Base-by-base conservation (phyloP, 2,113 vertebrate genomes). In the Epinephelus moara region DNA sequence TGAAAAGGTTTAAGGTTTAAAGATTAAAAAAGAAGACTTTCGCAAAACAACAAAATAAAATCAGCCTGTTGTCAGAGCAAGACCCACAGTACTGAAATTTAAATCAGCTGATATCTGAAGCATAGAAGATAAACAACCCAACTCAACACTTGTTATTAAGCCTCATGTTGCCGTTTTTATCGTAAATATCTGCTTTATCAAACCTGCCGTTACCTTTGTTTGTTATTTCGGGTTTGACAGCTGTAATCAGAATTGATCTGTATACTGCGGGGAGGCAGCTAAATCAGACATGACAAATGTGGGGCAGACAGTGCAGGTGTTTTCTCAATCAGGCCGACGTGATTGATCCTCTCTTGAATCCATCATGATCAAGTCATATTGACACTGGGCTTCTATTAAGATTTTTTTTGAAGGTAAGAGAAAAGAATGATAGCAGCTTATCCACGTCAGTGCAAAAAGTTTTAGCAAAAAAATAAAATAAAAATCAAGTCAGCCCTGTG, bases 181-280 rank as follows among this genome's bases (percentile, higher is more conserved):
- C 21, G 60, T 88, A 85, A 88, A 89, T 85, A 78, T 74, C 60
- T 74, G 72, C 79, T 89, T 83, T 79, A 88, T 90, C 83, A 88
- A 81, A 80, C 71, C 81, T 78, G 80, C 85, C 70, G 23, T 86
- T 89, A 91, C 87, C 81, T 86, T 86, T 89, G 88, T 88, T 83
- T 87, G 92, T 85, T 85, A 68, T 85, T 87, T 84, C 25, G 67
- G 50, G 63, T 83, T 63, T 90, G 93, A 91, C 90, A 91, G 88
- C 85, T 77, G 80, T 91, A 88, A 95, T 94, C 91, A 92, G 80
- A 91, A 95, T 95, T 88, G 94, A 95, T 94, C 88, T 89, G 92
- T 91, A 80, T 88, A 81, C 92, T 78, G 83, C 75, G 50, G 87
- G 84, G 91, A 88, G 91, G 90, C 92, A 70, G 91, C 88, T 83